Conservation (phyloP, 2,888 invertebrate genomes). For the Euplexia lucipara region DNA sequence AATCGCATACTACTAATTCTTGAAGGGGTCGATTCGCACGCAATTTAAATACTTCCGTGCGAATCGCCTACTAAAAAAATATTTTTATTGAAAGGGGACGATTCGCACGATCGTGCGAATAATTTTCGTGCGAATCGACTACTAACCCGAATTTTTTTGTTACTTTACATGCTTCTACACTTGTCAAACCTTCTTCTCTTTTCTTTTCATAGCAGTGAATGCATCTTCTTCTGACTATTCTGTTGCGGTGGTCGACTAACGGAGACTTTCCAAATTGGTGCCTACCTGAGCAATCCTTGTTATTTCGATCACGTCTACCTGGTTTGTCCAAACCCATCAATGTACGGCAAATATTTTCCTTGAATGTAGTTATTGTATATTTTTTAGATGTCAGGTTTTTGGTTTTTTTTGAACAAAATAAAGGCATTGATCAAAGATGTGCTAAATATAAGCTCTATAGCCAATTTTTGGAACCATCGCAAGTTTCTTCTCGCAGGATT, state of each 20-base stretch:
- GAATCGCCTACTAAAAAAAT: no score
- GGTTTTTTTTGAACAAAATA: constrained; percentile 6
- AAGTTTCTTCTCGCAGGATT: constrained; percentile 17
- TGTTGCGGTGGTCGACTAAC: constrained; percentile 9
- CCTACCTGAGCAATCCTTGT: constrained; percentile 11
- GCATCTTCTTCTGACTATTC: constrained; percentile 15
- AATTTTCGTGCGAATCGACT: constrained; percentile 1
- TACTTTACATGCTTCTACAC: constrained; percentile 14
- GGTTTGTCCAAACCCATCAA: constrained; percentile 17
- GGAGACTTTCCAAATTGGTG: constrained; percentile 17
- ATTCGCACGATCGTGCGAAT: constrained; percentile 1
- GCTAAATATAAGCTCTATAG: constrained; percentile 14
- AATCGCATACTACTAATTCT: no score
- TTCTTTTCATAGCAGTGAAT: constrained; percentile 23
- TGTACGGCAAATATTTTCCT: constrained; percentile 12
- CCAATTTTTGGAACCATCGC: constrained; percentile 27
- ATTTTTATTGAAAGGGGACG: neutral
- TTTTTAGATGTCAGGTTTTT: constrained; percentile 8
- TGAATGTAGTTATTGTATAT: constrained; percentile 2
- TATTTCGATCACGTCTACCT: neutral
- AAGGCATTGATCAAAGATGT: constrained; percentile 13
- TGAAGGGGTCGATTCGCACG: no score
- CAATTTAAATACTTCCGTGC: no score
- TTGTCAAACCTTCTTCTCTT: constrained; percentile 12
- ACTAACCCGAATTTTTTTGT: constrained; percentile 13